These are phyloP conservation scores for Galeopsomyia nigrocyanea DNA, from an alignment of 2,888 invertebrate genomes.

Conservation along the genomic window DNA sequence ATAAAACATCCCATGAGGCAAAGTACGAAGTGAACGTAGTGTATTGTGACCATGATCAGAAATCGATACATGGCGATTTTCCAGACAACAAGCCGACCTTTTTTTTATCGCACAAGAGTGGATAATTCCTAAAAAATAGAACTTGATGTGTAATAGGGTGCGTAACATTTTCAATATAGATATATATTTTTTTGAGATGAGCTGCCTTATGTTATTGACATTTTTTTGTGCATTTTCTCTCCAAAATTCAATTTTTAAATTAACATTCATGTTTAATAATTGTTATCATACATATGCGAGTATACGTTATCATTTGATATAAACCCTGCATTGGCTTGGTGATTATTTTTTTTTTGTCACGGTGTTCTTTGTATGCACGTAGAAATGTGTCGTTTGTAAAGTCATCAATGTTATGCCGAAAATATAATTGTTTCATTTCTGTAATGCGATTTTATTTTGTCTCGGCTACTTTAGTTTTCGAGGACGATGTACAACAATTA, in stretches of 20 bases:
- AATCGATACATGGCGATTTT: slow-evolving; percentile 15
- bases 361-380: too few species aligned
- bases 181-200: slow-evolving; percentile 4
- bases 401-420: neutral
- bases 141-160: slow-evolving; percentile 14
- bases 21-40: slow-evolving; percentile 28
- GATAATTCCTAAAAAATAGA: slow-evolving; percentile 13
- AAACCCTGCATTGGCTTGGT: too few species aligned
- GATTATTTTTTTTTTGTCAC: too few species aligned
- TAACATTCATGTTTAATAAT: too few species aligned
- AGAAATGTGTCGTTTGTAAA: neutral
- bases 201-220: neutral
- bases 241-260: too few species aligned
- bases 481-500: too few species aligned
- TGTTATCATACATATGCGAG: too few species aligned
- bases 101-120: slow-evolving; percentile 26
- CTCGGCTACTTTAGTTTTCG: slow-evolving; percentile 14
- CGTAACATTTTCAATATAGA: neutral
- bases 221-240: too few species aligned
- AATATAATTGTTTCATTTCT: slow-evolving; percentile 1
- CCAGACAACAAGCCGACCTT: slow-evolving; percentile 25
- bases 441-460: slow-evolving; percentile 12
- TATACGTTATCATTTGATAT: too few species aligned
- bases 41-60: slow-evolving; percentile 4
- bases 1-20: slow-evolving; percentile 30